Base-by-base conservation (phyloP, 2,113 vertebrate genomes). In the Lucifuga dentata region DNA sequence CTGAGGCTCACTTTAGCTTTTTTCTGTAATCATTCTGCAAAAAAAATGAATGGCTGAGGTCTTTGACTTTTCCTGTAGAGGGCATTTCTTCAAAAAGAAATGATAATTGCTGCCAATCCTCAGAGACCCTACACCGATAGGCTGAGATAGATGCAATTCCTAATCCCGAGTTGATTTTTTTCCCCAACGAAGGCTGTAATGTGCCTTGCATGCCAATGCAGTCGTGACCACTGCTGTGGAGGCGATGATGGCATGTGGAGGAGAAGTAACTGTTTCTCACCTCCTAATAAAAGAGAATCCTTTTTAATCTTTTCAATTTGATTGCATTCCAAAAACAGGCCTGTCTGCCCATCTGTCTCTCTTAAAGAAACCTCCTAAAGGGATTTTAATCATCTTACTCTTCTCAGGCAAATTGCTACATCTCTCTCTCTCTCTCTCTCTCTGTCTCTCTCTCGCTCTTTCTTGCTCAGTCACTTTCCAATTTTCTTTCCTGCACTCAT, bases 351-450 rank as follows among this genome's bases (percentile, higher is more conserved):
- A 91, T 90, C 90, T 91, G 90, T 89, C 88, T 90, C 90, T 86
- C 85, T 90, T 90, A 91, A 91, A 90, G 89, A 90, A 90, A 76
- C 85, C 83, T 86, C 88, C 88, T 90, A 89, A 90, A 89, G 88
- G 88, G 87, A 88, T 90, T 91, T 91, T 88, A 91, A 91, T 89
- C 88, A 89, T 88, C 90, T 84, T 80, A 85, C 85, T 88, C 68
- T 86, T 86, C 83, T 85, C 84, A 87, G 73, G 87, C 89, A 89
- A 89, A 89, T 79, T 77, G 81, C 85, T 88, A 81, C 76, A 77
- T 83, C 80, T 86, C 79, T 86, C 72, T 78, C 38, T 63, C 35
- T 81, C 70, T 76, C 35, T 69, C 67, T 6, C 63, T 19, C 53
- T 8, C 44, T 11, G 56, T 55, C 62, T 12, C 44, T 11, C 21